These are phyloP conservation scores for Tringa solitaria DNA, from an alignment of 2,113 vertebrate species.

Conservation along the genomic window DNA sequence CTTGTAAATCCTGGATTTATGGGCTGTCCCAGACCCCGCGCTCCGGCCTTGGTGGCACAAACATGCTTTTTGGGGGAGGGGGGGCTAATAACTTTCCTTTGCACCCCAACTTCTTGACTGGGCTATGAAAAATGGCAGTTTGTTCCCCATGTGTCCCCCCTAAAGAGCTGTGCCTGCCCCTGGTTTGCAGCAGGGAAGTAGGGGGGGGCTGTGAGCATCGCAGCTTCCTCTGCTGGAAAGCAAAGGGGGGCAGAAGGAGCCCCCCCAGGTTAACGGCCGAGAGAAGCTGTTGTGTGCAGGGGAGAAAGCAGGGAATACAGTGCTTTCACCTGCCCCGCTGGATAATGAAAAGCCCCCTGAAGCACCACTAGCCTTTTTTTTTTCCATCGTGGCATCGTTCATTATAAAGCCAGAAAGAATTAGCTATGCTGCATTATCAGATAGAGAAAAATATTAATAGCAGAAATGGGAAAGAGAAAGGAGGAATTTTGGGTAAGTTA, in stretches of 20 bases:
- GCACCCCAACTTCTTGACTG: rapidly evolving
- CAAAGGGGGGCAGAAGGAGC: not conserved
- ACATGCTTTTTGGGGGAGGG: rapidly evolving
- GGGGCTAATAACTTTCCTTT: not conserved
- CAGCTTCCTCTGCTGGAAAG: not conserved
- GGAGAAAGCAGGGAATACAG: slow-evolving; percentile 1
- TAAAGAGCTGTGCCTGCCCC: not conserved
- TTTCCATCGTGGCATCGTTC: slow-evolving; percentile 65
- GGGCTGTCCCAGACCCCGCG: not conserved
- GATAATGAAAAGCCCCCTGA: slow-evolving; percentile 73
- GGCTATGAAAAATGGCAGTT: not conserved
- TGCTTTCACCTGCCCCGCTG: slow-evolving; percentile 63
- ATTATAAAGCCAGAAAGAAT: slow-evolving; percentile 76
- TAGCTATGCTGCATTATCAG: slow-evolving; percentile 72
- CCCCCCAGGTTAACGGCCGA: not conserved
- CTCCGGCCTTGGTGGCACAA: not conserved
- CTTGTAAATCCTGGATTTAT: slow-evolving; percentile 11
- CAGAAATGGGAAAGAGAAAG: slow-evolving; percentile 65
- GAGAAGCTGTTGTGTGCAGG: not conserved
- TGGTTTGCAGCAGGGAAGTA: not conserved
- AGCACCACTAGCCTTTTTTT: slow-evolving; percentile 69
- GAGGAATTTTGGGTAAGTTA: slow-evolving; percentile 71
- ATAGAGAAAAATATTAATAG: slow-evolving; percentile 75
- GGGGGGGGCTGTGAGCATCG: rapidly evolving
- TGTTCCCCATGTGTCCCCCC: not conserved